These are phyloP conservation scores for Plebejus argus DNA, from an alignment of 2,888 invertebrate species.

Conservation along the genomic window DNA sequence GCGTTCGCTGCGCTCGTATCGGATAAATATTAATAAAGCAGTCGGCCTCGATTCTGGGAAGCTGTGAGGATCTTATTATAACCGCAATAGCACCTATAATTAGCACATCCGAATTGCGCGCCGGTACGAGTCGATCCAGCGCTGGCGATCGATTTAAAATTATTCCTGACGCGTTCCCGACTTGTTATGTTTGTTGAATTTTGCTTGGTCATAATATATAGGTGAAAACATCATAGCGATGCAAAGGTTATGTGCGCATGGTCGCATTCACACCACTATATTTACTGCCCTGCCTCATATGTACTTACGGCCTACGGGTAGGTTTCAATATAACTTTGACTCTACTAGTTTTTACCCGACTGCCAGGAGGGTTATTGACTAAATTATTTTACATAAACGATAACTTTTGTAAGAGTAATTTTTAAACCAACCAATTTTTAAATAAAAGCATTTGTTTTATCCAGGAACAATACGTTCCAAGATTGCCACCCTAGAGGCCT, in stretches of 20 bases:
- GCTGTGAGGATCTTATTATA: slow-evolving; percentile 80
- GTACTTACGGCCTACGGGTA: not conserved
- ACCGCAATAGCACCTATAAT: slow-evolving; percentile 81
- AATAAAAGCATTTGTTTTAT: no score
- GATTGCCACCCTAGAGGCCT: no score
- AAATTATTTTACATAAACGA: not conserved
- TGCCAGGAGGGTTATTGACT: no score
- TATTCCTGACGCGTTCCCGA: slow-evolving; percentile 33
- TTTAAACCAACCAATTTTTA: no score
- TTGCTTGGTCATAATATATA: slow-evolving; percentile 11
- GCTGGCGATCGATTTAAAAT: slow-evolving; percentile 57
- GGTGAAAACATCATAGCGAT: not conserved
- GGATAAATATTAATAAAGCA: slow-evolving; percentile 81
- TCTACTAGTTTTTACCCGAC: not conserved
- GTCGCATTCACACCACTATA: not conserved
- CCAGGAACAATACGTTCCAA: not conserved
- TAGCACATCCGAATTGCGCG: slow-evolving; percentile 77
- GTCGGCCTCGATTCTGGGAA: slow-evolving; percentile 79
- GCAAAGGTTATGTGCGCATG: not conserved
- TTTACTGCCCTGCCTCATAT: not conserved
- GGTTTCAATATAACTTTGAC: not conserved
- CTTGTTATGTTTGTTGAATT: slow-evolving; percentile 5
- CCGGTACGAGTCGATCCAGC: slow-evolving; percentile 62
- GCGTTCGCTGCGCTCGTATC: slow-evolving; percentile 66
- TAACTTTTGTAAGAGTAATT: not conserved